These are phyloP conservation scores for Eubasilissa splendida DNA, from an alignment of 2,888 invertebrate genomes.

Conservation along the genomic window DNA sequence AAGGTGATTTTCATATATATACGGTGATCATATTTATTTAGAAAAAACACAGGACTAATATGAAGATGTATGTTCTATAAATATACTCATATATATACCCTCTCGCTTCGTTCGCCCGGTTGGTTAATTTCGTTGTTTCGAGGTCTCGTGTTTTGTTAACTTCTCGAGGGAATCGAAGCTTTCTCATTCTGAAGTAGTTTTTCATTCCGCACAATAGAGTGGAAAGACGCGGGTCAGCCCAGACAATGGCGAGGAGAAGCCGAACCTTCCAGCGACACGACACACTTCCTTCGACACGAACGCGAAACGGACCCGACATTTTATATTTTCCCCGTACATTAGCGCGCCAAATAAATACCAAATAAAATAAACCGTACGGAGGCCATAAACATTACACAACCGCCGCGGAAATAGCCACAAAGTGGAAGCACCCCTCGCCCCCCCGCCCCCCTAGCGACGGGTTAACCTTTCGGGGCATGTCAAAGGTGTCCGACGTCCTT, in stretches of 20 bases:
- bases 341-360: conserved; percentile 16
- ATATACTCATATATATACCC: no score
- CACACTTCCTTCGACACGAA: neutral
- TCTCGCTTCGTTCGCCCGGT: no score
- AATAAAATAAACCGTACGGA: conserved; percentile 27
- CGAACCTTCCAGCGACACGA: neutral
- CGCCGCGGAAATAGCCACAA: neutral
- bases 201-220: neutral
- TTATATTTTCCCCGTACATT: conserved; percentile 22
- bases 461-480: neutral
- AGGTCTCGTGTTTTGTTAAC: no score
- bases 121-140: no score
- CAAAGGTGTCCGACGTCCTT: neutral
- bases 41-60: no score
- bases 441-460: neutral
- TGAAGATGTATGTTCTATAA: no score
- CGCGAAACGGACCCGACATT: neutral
- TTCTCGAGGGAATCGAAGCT: neutral
- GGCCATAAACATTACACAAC: neutral
- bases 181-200: neutral
- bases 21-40: no score
- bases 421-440: neutral
- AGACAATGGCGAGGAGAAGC: neutral
- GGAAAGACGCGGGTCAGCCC: neutral
- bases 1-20: no score